Percentiles rank a stretch among this genome's conserved stretches.
phyloP scores from a whole-genome alignment of 2,797 vertebrate genomes.

The Micropoecilia bifurca region DNA sequence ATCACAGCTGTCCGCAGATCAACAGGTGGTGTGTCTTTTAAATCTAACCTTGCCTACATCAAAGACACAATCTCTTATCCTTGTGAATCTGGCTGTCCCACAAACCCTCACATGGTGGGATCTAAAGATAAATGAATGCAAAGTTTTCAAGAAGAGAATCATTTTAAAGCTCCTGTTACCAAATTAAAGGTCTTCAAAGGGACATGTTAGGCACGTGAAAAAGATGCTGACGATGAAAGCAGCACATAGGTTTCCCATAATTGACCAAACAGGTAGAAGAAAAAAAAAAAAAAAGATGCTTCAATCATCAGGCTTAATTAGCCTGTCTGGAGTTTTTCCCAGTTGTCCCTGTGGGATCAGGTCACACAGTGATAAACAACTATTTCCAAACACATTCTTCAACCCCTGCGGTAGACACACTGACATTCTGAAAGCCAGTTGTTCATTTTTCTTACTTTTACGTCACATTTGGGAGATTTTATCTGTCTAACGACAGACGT shows the following conservation, averaged over 20 bases:
- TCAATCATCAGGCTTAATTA: constrained; percentile 16
- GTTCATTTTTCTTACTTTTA: constrained; percentile 39
- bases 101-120: constrained; percentile 3
- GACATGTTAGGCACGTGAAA: not conserved
- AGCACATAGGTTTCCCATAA: constrained; percentile 1
- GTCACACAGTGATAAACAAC: constrained; percentile 18
- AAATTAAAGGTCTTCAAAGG: constrained; percentile 22
- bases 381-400: constrained; percentile 38
- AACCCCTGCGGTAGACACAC: not conserved
- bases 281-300: constrained; percentile 47
- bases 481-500: constrained; percentile 18
- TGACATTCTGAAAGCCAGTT: constrained; percentile 3
- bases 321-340: constrained; percentile 19
- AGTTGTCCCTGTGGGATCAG: constrained; percentile 11
- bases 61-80: not conserved
- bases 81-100: not conserved
- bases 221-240: constrained; percentile 11
- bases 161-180: constrained; percentile 20
- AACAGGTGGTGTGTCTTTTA: not conserved
- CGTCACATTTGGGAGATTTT: constrained; percentile 35
- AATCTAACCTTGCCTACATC: not conserved
- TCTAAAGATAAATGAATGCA: not conserved
- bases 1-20: not conserved
- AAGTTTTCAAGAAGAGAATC: constrained; percentile 10
- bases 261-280: constrained; percentile 41